Base-by-base conservation (phyloP, 2,113 vertebrate genomes). In the Numida meleagris region DNA sequence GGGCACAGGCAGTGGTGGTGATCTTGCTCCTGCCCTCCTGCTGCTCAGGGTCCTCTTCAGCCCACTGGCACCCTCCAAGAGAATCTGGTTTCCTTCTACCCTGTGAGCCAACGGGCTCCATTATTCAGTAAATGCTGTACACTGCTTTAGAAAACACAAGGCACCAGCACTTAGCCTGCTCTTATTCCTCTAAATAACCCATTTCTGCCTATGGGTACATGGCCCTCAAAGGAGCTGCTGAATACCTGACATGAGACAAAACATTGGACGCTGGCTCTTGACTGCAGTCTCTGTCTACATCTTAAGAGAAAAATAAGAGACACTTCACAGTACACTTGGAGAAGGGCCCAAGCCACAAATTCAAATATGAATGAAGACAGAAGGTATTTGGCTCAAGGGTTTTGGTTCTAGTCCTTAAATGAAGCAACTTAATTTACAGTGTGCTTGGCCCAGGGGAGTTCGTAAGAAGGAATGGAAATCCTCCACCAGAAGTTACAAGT, bases 371-470 rank as follows among this genome's bases (percentile, higher is more conserved):
- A 57, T 89, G 48, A 88, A 89, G 76, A 75, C 61, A 86, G 72
- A 65, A 93, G 82, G 55, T 12, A 3, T 86, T 95, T 96, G 93
- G 85, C 79, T 92, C 75, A 63, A 48, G 84, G 68, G 82, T 67
- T 95, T 88, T 83, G 43, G 59, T 91, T 93, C 72, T 23, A 74
- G 68, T 61, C 33, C 65, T 90, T 86, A 83, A 81, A 78, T 63
- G 88, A 83, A 88, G 48, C 68, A 75, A 74, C 72, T 91, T 74
- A 78, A 81, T 93, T 88, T 84, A 83, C 53, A 83, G 31, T 4
- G 7, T 72, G 72, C 38, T 82, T 86, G 85, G n/a, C 82, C 38
- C 79, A 91, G 82, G 66, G 73, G 73, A 94, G 38, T 33, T 63
- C 2, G 0, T 71, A 36, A 74, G 91, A 59, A 61, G 79, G 65